Base-by-base conservation (phyloP, 2,113 vertebrate genomes). In the Notechis scutatus region DNA sequence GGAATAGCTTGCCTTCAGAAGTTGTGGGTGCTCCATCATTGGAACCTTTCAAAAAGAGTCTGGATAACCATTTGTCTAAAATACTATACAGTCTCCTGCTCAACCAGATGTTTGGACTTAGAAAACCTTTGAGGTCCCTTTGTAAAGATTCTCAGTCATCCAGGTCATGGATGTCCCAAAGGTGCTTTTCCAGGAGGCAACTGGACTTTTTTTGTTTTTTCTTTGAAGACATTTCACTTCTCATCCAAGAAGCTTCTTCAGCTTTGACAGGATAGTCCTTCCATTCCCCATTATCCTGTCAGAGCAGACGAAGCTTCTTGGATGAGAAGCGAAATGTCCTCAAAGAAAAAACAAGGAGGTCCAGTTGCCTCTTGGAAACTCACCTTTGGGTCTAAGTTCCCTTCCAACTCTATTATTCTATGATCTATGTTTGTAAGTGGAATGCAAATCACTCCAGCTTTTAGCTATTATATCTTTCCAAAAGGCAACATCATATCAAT, bases 401-500 rank as follows among this genome's bases (percentile, higher is more conserved):
- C 64, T 69, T n/a, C 29, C 12, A n/a, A 15, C 64, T 69, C 61
- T n/a, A n/a, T 69, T n/a, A 69, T 15, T n/a, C 59, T 64, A 29
- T 29, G 9, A 64, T 29, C 59, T n/a, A n/a, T 6, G 14, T 0
- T 57, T 85, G 2, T 64, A 29, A 85, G 47, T 5, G 4, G 14
- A 85, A 1, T 93, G 3, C 4, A 55, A 12, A 20, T 61, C 88
- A 26, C 1, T 90, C 92, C 56, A 2, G 34, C 61, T 91, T 57
- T 61, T 20, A 23, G 91, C 52, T 42, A 92, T 89, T 81, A 56
- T 50, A 12, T 56, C 2, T 91, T 91, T 91, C 23, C 54, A 93
- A 89, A 54, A 87, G 92, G 91, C 57, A 39, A 29, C 90, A 88
- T 91, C 95, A 92, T 1, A 94, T 94, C 93, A 45, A 91, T 85